These are phyloP conservation scores for Idaea straminata DNA, from an alignment of 2,888 invertebrate genomes.

Conservation along the genomic window DNA sequence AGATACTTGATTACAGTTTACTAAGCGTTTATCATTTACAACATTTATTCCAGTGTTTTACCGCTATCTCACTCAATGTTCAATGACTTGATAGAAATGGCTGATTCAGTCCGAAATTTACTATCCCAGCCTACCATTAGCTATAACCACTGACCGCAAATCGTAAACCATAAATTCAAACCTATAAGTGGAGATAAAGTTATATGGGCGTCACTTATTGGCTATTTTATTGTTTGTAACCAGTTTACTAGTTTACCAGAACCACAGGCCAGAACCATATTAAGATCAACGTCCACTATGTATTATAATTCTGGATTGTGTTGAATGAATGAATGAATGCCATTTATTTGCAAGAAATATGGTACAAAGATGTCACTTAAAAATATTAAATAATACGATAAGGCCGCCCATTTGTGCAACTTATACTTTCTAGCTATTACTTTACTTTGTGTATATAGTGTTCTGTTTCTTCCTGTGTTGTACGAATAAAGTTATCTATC, in stretches of 20 bases:
- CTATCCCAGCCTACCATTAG: constrained; percentile 4
- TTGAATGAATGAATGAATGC: background rate
- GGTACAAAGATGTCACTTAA: no score
- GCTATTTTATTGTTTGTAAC: constrained; percentile 25
- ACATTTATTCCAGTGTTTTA: background rate
- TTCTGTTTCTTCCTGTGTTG: no score
- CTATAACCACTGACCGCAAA: constrained; percentile 3
- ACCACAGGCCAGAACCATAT: background rate
- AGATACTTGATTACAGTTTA: no score
- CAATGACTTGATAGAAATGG: background rate
- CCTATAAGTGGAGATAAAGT: constrained; percentile 22
- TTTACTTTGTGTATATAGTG: no score
- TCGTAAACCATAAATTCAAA: constrained; percentile 15
- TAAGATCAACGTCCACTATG: background rate
- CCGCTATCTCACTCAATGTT: background rate
- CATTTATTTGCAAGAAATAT: no score
- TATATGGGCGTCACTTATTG: constrained; percentile 25
- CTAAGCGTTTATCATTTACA: no score
- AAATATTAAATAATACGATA: no score
- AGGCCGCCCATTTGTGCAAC: no score
- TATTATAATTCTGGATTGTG: background rate
- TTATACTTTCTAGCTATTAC: no score
- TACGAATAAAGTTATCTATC: no score
- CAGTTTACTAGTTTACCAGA: constrained; percentile 5
- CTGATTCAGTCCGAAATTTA: constrained; percentile 14